These are phyloP conservation scores for Oplegnathus fasciatus DNA, from an alignment of 2,113 vertebrate genomes.

Conservation along the genomic window DNA sequence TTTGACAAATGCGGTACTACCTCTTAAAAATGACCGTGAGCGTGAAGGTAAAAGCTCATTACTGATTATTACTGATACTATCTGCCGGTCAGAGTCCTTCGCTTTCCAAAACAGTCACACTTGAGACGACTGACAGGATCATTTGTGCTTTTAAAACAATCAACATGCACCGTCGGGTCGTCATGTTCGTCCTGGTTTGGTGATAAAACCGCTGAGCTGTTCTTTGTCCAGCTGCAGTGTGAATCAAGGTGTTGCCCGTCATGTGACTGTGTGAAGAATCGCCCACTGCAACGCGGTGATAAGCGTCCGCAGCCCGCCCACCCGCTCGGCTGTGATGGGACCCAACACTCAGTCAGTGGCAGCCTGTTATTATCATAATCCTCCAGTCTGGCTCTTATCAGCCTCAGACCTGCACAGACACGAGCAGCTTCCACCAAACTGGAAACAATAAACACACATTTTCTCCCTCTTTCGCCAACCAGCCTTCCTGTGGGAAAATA, in stretches of 20 bases:
- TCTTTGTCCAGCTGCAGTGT: conserved; percentile 33
- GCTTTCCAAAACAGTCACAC: neutral
- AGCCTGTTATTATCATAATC: conserved; percentile 73
- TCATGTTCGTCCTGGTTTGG: conserved; percentile 11
- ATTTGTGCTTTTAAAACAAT: conserved; percentile 11
- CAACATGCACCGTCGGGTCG: neutral
- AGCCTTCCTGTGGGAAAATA: conserved; percentile 27
- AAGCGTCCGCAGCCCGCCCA: conserved; percentile 63
- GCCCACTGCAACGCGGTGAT: conserved; percentile 73
- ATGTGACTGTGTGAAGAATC: conserved; percentile 61
- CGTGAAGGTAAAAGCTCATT: neutral
- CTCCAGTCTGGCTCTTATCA: conserved; percentile 48
- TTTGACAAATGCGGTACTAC: neutral
- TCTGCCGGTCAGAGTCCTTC: neutral
- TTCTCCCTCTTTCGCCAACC: neutral
- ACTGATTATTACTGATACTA: conserved; percentile 7
- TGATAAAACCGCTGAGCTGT: conserved; percentile 57
- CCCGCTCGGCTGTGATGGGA: conserved; percentile 26
- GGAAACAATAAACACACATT: conserved; percentile 32
- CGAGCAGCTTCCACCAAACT: conserved; percentile 18
- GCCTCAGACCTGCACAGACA: conserved; percentile 52
- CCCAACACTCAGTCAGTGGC: conserved; percentile 36
- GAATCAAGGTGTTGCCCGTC: conserved; percentile 61
- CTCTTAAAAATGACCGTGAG: neutral
- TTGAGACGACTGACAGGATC: neutral